Evolutionary conservation across 2,797 vertebrate species (phyloP), one percentile per base, ranked within the genome.

Genomic region (Sparus aurata): DNA sequence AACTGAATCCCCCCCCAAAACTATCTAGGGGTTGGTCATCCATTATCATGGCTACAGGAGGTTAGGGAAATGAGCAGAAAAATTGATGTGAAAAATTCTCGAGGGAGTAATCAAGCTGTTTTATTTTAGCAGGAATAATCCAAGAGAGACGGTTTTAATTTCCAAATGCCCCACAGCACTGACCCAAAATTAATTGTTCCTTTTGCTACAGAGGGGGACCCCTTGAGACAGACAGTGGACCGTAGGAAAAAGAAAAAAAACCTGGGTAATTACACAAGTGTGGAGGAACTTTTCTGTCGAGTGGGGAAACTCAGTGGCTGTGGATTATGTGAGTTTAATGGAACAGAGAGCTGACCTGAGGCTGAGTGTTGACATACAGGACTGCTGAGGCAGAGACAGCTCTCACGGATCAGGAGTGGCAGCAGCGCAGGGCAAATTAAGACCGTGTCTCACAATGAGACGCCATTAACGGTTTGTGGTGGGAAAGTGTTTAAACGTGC

Each of bases 121-220:
- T 90, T 92, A 89, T 94, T 94, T 93, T 90, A 92, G 92, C 58
- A 88, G 69, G 83, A 91, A 93, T 90, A 92, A 94, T 94, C 91
- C 91, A 93, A 88, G 82, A 85, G 91, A 91, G 92, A 92, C 84
- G 0, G 75, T 91, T 94, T 95, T 95, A 92, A 95, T 95, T 94
- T 95, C 87, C 78, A 91, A 85, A 87, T 90, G 91, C 90, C 95
- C 94, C 84, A 85, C 85, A 94, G 94, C 92, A 77, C 79, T 92
- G 92, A 94, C 93, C 93, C 89, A 91, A 93, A 95, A 95, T 95
- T 88, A 95, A 94, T 94, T 93, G 92, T 94, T 94, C 89, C 71
- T 94, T 92, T 93, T 87, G 87, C 89, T 87, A 86, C 91, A 76
- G 83, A 91, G 84, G 85, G 83, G 92, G 82, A 92, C 82, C 94